These are phyloP conservation scores for Thymelicus acteon DNA, from an alignment of 2,888 invertebrate genomes.

Conservation along the genomic window DNA sequence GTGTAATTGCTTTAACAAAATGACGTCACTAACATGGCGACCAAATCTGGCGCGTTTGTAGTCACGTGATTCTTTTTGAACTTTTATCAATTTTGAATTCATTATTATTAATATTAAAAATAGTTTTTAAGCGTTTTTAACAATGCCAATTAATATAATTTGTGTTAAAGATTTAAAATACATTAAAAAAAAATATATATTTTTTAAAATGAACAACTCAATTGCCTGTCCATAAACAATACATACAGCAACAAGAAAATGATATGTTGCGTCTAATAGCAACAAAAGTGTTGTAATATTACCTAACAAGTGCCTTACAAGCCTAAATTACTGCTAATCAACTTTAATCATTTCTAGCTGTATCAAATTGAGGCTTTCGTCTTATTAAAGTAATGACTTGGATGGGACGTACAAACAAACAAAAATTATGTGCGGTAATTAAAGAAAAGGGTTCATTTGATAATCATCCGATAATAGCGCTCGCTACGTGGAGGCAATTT, in stretches of 20 bases:
- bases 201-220: too few relatives aligned
- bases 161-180: too few relatives aligned
- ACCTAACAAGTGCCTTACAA: conserved; percentile 59
- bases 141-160: too few relatives aligned
- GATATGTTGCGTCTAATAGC: conserved; percentile 52
- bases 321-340: conserved; percentile 74
- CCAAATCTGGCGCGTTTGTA: too few relatives aligned
- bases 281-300: conserved; percentile 68
- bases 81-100: too few relatives aligned
- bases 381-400: conserved; percentile 76
- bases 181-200: too few relatives aligned
- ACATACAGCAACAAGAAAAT: conserved; percentile 40
- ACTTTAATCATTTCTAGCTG: conserved; percentile 64
- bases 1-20: too few relatives aligned
- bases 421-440: conserved; percentile 79
- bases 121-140: too few relatives aligned
- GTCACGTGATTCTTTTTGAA: too few relatives aligned
- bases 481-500: conserved; percentile 71
- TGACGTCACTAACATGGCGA: too few relatives aligned
- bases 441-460: conserved; percentile 81
- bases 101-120: too few relatives aligned
- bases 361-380: conserved; percentile 66
- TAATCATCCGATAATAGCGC: conserved; percentile 79
- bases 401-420: conserved; percentile 75
- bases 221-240: conserved; percentile 31